Base-by-base conservation (phyloP, 2,797 vertebrate species). In the Mastacembelus armatus region DNA sequence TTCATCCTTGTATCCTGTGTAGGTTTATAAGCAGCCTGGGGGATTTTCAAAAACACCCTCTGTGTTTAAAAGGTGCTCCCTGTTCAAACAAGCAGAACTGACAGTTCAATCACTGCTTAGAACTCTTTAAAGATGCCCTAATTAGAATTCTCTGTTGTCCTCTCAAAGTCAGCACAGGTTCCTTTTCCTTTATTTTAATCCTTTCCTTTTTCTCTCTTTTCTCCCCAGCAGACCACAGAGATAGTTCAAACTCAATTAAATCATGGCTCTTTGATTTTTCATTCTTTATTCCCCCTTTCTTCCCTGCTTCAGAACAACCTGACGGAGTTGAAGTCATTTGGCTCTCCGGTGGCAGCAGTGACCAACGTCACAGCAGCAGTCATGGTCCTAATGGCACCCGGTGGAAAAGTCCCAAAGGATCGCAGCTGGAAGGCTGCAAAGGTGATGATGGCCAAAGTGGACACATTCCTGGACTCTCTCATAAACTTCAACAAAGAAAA, bases 361-460 rank as follows among this genome's bases (percentile, higher is more conserved):
- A 98, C 94, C 78, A 99, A 99, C 0, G 96, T 99, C 78, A 96
- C 94, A 0, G 96, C 97, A 0, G 96, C 97, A 0, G 96, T 99
- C 64, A 97, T 99, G 98, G 96, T 96, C 3, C 93, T 99, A 50
- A 90, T 76, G 35, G 96, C 97, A 0, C 94, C 95, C 0, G 85
- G 85, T 0, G 97, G 96, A 3, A 96, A 72, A 26, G 94, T 99
- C 26, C 96, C 97, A 7, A 98, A 95, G 72, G 97, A 98, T 85
- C 94, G 95, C 62, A 98, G 95, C 93, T 98, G 97, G 98, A 98
- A 98, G 85, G 95, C 95, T 0, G 95, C 96, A 0, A 97, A 93
- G 75, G 89, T 92, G 18, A 81, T 94, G 91, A 99, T 99, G 97
- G 91, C 95, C 66, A 97, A 95, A 79, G 95, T 98, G 4, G 97